Evolutionary conservation across 2,888 invertebrate species (phyloP), one percentile per base, ranked within the genome.

Genomic region (Cephus nigrinus): DNA sequence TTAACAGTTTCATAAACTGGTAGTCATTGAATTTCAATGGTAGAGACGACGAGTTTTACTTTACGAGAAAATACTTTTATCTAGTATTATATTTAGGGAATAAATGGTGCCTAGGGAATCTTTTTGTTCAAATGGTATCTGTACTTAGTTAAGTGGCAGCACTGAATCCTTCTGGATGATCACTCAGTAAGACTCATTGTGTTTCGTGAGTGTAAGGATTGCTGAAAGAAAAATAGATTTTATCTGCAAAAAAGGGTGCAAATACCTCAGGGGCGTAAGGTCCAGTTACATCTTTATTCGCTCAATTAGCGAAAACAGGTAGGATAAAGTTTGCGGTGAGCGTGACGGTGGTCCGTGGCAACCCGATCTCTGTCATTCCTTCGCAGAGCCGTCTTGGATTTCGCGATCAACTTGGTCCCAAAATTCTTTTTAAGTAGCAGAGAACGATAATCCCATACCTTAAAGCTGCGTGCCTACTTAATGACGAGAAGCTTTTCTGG

Each of bases 241-340:
- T 86, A 86, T 88, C 89, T 85, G 84, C 79, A 85, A 86, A 87
- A 89, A 89, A 87, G 88, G 85, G 87, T 87, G 89, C 86, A 90
- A 90, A 91, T 91, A 91, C 89, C 90, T 89, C 84, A 84, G 84
- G 86, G 87, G 88, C 88, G 89, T 86, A 86, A 90, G 91, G 90
- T 91, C 91, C 90, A 91, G 90, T 91, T 91, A 91, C 91, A 88
- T 91, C 88, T 90, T 91, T 91, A 90, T 90, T 90, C 91, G 90
- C 89, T 91, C 91, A 91, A 91, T 91, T 91, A 91, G 89, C 90
- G 87, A 91, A 91, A 91, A 91, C 90, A 89, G 90, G 88, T 90
- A 90, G 90, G 90, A 89, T 90, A 88, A 90, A 87, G 88, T 91
- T 85, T 88, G 88, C 89, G 87, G 88, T 84, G 84, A 86, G 84